These are phyloP conservation scores for Adelosebastes latens DNA, from an alignment of 2,797 vertebrate genomes.

Conservation along the genomic window DNA sequence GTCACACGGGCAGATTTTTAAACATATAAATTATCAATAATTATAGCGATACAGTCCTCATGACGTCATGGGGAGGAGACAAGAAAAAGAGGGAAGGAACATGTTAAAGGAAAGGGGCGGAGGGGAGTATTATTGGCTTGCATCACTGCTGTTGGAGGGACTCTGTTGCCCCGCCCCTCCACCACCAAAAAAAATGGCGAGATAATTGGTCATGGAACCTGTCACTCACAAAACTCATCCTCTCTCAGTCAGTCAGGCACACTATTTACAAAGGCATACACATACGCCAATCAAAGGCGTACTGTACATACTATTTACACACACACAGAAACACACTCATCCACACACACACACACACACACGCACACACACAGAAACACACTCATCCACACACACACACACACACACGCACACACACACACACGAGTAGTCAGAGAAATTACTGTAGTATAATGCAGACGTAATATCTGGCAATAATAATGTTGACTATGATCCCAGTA, in stretches of 20 bases:
- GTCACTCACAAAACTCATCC: constrained; percentile 60
- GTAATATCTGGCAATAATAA: constrained; percentile 63
- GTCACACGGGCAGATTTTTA: not conserved
- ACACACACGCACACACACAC: constrained; percentile 45
- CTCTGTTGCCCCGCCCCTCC: constrained; percentile 11
- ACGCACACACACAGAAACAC: constrained; percentile 22
- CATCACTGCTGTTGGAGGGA: constrained; percentile 40
- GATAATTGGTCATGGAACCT: constrained; percentile 62
- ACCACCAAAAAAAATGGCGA: constrained; percentile 22
- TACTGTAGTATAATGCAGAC: constrained; percentile 69
- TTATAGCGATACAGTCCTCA: not conserved
- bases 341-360: constrained; percentile 51
- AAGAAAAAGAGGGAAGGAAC: not conserved
- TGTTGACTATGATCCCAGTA: constrained; percentile 61
- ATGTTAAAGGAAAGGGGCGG: not conserved
- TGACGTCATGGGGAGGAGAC: constrained; percentile 9
- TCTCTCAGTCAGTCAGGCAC: constrained; percentile 59
- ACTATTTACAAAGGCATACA: constrained; percentile 82
- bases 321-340: constrained; percentile 42
- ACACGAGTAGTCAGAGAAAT: constrained; percentile 75
- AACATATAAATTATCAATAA: not conserved
- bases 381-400: constrained; percentile 31
- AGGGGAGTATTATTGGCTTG: constrained; percentile 52
- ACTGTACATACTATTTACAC: constrained; percentile 78
- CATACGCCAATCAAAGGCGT: constrained; percentile 67